Evolutionary conservation across 2,888 invertebrate species (phyloP).

Genomic region (Laspeyria flexula): DNA sequence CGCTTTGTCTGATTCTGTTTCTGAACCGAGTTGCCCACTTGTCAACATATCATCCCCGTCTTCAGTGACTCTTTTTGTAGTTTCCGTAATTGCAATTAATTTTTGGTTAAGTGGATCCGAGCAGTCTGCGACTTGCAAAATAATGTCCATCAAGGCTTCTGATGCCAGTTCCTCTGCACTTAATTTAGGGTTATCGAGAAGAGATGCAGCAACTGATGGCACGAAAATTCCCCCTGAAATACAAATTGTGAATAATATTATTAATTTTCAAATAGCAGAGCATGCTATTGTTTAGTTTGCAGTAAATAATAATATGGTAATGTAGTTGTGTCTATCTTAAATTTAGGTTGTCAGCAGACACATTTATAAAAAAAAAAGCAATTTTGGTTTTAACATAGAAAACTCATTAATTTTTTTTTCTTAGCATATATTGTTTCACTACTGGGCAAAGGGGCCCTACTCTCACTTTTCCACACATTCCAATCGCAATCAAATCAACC

Average conservation of each 20-base stretch:
- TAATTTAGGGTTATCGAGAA: conserved; percentile 82
- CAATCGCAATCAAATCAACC: too few species aligned
- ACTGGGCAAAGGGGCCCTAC: too few species aligned
- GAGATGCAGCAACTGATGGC: conserved; percentile 83
- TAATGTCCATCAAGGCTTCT: conserved; percentile 89
- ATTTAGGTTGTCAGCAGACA: too few species aligned
- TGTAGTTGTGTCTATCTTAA: too few species aligned
- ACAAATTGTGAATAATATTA: not conserved
- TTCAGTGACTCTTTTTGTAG: conserved; percentile 78
- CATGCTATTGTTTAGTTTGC: too few species aligned
- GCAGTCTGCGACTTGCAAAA: conserved; percentile 85
- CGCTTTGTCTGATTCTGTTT: conserved; percentile 68
- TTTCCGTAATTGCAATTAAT: conserved; percentile 72
- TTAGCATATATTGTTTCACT: too few species aligned
- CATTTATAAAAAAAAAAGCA: too few species aligned
- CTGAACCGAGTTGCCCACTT: conserved; percentile 65
- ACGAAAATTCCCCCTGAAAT: conserved; percentile 83
- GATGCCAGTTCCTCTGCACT: conserved; percentile 86
- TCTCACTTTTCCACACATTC: too few species aligned
- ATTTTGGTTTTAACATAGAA: too few species aligned
- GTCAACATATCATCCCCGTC: conserved; percentile 72
- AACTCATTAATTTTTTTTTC: too few species aligned
- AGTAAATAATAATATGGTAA: too few species aligned
- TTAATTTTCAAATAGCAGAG: too few species aligned
- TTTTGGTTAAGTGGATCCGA: conserved; percentile 86